Evolutionary conservation across 2,888 invertebrate genomes (phyloP).

Genomic region (Pachydiplax longipennis): DNA sequence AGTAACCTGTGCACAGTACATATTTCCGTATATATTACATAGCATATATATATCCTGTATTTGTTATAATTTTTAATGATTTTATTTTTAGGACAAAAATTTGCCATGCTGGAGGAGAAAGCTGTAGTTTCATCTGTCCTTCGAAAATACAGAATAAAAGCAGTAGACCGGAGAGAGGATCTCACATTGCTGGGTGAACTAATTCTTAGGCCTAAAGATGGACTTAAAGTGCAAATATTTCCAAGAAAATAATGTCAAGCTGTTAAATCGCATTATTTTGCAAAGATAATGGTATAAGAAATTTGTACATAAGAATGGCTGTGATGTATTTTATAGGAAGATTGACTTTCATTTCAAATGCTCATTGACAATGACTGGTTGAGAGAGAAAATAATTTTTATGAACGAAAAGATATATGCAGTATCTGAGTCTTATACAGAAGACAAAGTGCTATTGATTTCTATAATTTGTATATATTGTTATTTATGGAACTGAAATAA

Average conservation of each 20-base stretch:
- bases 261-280: not conserved
- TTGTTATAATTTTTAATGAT: too few species aligned
- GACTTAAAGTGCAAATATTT: constrained; percentile 61
- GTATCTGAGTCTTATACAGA: too few species aligned
- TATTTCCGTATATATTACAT: too few species aligned
- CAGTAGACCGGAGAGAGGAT: constrained; percentile 66
- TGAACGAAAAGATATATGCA: too few species aligned
- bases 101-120: constrained; percentile 67
- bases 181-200: constrained; percentile 67
- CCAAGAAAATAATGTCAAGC: not conserved
- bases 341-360: not conserved
- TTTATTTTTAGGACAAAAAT: constrained; percentile 66
- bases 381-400: too few species aligned
- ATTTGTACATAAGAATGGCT: not conserved
- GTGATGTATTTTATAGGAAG: not conserved
- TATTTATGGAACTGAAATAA: too few species aligned
- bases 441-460: too few species aligned
- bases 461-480: too few species aligned
- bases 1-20: too few species aligned
- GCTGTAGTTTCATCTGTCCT: constrained; percentile 66
- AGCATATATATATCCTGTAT: too few species aligned
- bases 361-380: not conserved
- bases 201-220: constrained; percentile 67
- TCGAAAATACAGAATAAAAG: constrained; percentile 65
- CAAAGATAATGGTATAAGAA: not conserved